phyloP scores from a whole-genome alignment of 2,797 vertebrate genomes.

The Botia almorhae region DNA sequence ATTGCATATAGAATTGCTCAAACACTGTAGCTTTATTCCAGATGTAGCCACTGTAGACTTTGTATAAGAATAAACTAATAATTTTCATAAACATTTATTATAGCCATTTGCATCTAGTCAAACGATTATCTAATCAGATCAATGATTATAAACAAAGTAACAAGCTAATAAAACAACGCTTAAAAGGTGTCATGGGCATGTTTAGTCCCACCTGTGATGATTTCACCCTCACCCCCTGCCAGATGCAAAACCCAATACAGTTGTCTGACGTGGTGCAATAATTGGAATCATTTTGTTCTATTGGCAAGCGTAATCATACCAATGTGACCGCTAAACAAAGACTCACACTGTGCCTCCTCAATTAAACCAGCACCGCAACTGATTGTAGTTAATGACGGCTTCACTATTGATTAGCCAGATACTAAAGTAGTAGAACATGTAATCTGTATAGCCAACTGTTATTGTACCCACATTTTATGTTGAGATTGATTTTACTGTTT shows the following conservation, averaged over 20 bases:
- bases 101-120: not conserved
- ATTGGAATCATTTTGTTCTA: not conserved
- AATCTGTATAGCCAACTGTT: not conserved
- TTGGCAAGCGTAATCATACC: not conserved
- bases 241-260: not conserved
- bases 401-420: not conserved
- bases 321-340: not conserved
- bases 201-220: not conserved
- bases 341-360: not conserved
- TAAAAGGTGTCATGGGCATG: not conserved
- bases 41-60: too few species aligned
- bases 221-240: not conserved
- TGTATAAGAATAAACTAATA: not conserved
- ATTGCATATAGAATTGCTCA: constrained; percentile 7
- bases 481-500: not conserved
- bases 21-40: not conserved
- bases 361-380: not conserved
- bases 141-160: not conserved
- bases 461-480: not conserved
- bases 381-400: not conserved
- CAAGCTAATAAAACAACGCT: not conserved
- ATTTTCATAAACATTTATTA: not conserved
- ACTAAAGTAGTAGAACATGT: not conserved
- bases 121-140: not conserved
- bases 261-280: not conserved